Conservation (phyloP, 2,888 invertebrate species). For the Phengaris arion region DNA sequence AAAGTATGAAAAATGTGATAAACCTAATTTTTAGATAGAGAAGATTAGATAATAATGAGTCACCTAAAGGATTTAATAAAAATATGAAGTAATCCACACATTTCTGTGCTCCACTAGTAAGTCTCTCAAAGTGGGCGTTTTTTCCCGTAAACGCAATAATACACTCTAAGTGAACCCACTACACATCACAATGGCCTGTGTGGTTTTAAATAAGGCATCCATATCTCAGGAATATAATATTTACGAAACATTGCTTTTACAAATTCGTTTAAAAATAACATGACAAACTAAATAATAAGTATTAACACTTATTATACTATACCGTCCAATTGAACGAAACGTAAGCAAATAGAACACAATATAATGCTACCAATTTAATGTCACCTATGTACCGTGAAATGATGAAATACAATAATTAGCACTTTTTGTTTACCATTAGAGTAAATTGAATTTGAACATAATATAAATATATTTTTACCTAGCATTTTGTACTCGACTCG, state of each 20-base stretch:
- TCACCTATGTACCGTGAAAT: too few relatives aligned
- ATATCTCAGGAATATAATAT: constrained; percentile 36
- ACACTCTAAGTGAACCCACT: constrained; percentile 26
- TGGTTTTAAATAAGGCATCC: constrained; percentile 25
- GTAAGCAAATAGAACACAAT: not conserved
- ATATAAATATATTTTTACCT: too few relatives aligned
- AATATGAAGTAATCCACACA: constrained; percentile 25
- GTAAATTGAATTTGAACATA: too few relatives aligned
- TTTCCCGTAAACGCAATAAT: constrained; percentile 32
- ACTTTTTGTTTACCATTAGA: too few relatives aligned
- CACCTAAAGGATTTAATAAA: not conserved
- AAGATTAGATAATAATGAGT: too few relatives aligned
- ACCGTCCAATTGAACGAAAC: too few relatives aligned
- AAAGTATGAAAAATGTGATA: too few relatives aligned
- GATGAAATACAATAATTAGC: too few relatives aligned
- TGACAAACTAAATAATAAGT: constrained; percentile 7
- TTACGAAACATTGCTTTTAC: constrained; percentile 33
- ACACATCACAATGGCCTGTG: constrained; percentile 30
- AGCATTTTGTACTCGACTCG: too few relatives aligned
- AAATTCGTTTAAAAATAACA: constrained; percentile 21
- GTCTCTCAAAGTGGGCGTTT: constrained; percentile 34
- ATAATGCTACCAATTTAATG: too few relatives aligned
- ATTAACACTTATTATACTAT: not conserved
- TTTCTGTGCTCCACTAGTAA: constrained; percentile 34
- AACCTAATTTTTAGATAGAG: too few relatives aligned